These are phyloP conservation scores for Dicaeum eximium DNA, from an alignment of 2,113 vertebrate species.

Conservation along the genomic window DNA sequence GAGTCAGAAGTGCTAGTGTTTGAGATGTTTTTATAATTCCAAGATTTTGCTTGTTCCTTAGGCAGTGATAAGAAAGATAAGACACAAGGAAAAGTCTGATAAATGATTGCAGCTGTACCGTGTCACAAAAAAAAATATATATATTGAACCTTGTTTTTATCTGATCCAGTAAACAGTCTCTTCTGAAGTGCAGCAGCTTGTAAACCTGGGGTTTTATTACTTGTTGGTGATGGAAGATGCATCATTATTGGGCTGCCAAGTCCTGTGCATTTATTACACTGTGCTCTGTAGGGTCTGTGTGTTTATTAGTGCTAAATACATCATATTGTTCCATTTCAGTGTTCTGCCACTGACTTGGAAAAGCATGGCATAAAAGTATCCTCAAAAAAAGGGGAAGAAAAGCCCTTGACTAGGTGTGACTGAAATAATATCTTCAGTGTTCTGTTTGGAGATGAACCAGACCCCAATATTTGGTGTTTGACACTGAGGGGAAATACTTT, in stretches of 20 bases:
- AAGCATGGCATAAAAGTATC: background rate
- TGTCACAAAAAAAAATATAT: background rate
- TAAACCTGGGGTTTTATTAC: background rate
- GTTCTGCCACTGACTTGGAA: background rate
- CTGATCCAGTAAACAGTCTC: background rate
- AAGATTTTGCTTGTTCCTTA: background rate
- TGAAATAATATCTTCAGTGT: background rate
- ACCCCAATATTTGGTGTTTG: background rate
- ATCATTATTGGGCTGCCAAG: background rate
- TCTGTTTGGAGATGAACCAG: slow-evolving; percentile 34
- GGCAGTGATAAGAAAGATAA: background rate
- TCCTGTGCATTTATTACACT: background rate
- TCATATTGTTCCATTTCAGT: background rate
- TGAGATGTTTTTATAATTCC: background rate
- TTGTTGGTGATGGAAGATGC: background rate
- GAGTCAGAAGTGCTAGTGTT: background rate
- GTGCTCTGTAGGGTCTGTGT: background rate
- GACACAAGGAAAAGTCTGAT: background rate
- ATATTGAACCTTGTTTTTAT: background rate
- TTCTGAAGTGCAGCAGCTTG: background rate
- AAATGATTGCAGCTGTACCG: background rate
- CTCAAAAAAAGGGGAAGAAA: background rate
- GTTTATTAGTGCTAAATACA: background rate
- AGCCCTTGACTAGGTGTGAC: background rate
- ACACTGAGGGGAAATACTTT: background rate